These are phyloP conservation scores for Dinocampus coccinellae DNA, from an alignment of 2,888 invertebrate species.

Conservation along the genomic window DNA sequence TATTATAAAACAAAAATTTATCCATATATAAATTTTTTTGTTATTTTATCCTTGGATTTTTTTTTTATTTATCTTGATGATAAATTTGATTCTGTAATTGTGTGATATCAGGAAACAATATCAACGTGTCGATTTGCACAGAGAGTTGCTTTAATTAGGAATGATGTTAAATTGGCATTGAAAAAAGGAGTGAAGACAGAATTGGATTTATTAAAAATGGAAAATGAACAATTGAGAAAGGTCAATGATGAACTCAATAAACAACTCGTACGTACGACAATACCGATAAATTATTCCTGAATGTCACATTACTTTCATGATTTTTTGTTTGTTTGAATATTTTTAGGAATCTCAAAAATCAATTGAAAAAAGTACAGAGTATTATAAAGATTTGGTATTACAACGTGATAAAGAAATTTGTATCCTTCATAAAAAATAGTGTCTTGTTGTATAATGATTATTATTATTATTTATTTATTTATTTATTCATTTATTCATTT, in stretches of 20 bases:
- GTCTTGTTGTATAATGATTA: too few species aligned
- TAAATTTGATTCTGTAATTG: neutral
- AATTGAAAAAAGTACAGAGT: slow-evolving; percentile 30
- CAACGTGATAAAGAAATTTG: slow-evolving; percentile 67
- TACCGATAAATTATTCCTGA: too few species aligned
- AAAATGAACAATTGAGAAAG: slow-evolving; percentile 66
- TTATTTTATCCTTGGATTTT: slow-evolving; percentile 33
- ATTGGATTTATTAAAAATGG: slow-evolving; percentile 67
- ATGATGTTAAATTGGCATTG: slow-evolving; percentile 69
- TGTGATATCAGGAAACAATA: slow-evolving; percentile 70
- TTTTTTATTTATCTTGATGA: slow-evolving; percentile 37
- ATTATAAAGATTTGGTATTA: slow-evolving; percentile 60
- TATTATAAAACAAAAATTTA: neutral
- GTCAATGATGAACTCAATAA: slow-evolving; percentile 55
- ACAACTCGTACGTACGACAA: slow-evolving; percentile 41
- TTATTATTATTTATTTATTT: too few species aligned
- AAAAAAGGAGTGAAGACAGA: slow-evolving; percentile 68
- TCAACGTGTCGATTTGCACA: slow-evolving; percentile 73
- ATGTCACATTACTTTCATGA: neutral
- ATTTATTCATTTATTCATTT: too few species aligned
- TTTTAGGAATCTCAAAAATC: slow-evolving; percentile 40
- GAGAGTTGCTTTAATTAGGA: slow-evolving; percentile 70
- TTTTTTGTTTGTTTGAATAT: neutral
- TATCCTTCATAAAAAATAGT: slow-evolving; percentile 55
- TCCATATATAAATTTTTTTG: too few species aligned